A percentile compares a stretch with the other conserved stretches of the same genome.
phyloP scores from a whole-genome alignment of 1,140 invertebrate species.

The Ptiloglossa arizonensis region DNA sequence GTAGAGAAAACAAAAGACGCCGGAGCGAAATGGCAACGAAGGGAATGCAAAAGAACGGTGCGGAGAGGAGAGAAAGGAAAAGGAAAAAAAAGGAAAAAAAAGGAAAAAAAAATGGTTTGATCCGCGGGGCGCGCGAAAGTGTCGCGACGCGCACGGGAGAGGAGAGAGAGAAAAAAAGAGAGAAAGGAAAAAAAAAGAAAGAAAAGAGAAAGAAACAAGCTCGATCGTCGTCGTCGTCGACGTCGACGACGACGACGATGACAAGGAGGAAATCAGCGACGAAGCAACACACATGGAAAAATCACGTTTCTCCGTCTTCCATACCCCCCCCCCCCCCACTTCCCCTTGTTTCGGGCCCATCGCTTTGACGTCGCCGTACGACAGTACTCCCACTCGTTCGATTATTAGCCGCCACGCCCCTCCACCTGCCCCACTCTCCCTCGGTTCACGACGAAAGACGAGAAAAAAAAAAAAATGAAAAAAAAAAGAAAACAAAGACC shows the following conservation, averaged over 20 bases:
- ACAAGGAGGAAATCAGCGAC: slow-evolving; percentile 46
- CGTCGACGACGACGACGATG: too few relatives aligned
- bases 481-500: slow-evolving; percentile 35
- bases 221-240: slow-evolving; percentile 39
- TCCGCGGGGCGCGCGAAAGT: slow-evolving; percentile 22
- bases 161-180: too few relatives aligned
- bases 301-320: slow-evolving; percentile 49
- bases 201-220: slow-evolving; percentile 10
- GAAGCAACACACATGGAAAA: slow-evolving; percentile 73
- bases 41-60: background rate
- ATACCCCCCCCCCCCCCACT: too few relatives aligned
- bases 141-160: too few relatives aligned
- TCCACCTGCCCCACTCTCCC: background rate
- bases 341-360: slow-evolving; percentile 50
- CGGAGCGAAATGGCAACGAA: background rate
- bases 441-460: background rate
- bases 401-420: slow-evolving; percentile 47
- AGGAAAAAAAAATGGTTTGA: background rate
- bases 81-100: background rate
- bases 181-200: too few relatives aligned
- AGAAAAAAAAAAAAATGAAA: slow-evolving; percentile 4
- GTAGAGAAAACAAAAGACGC: background rate
- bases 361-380: slow-evolving; percentile 46
- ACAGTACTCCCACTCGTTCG: slow-evolving; percentile 31
- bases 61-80: background rate